Evolutionary conservation across 2,797 vertebrate genomes (phyloP).

Genomic region (Cuculus canorus): DNA sequence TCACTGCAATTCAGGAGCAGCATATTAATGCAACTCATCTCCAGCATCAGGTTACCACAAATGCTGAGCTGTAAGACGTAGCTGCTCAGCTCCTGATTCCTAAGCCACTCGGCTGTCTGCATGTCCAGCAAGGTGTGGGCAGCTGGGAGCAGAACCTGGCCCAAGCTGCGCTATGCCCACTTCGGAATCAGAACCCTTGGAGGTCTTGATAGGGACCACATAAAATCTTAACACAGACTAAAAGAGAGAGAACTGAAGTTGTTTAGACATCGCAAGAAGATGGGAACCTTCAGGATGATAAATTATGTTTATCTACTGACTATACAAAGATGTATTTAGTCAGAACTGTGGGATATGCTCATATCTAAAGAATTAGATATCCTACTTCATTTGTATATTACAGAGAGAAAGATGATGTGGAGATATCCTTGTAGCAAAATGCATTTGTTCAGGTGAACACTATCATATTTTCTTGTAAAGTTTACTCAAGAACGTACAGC

Average conservation of each 20-base stretch:
- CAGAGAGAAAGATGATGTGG: not conserved
- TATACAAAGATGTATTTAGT: not conserved
- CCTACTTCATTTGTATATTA: not conserved
- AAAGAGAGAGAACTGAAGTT: not conserved
- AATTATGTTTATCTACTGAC: not conserved
- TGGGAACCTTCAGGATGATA: not conserved
- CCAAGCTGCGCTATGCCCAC: not conserved
- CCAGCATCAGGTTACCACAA: not conserved
- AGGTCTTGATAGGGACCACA: not conserved
- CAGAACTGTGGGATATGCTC: not conserved
- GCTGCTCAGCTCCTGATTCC: not conserved
- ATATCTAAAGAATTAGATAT: not conserved
- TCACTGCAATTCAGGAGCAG: not conserved
- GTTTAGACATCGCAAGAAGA: not conserved
- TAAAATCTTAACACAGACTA: not conserved
- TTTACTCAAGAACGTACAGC: not conserved
- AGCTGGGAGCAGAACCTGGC: not conserved
- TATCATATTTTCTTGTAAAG: not conserved
- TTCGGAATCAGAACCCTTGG: not conserved
- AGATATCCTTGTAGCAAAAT: not conserved
- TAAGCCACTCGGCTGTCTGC: not conserved
- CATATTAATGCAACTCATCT: not conserved
- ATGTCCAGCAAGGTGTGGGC: fast-evolving
- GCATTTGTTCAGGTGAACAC: not conserved
- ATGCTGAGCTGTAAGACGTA: not conserved